phyloP scores from a whole-genome alignment of 1,140 invertebrate species.

The Kradibia gibbosae region DNA sequence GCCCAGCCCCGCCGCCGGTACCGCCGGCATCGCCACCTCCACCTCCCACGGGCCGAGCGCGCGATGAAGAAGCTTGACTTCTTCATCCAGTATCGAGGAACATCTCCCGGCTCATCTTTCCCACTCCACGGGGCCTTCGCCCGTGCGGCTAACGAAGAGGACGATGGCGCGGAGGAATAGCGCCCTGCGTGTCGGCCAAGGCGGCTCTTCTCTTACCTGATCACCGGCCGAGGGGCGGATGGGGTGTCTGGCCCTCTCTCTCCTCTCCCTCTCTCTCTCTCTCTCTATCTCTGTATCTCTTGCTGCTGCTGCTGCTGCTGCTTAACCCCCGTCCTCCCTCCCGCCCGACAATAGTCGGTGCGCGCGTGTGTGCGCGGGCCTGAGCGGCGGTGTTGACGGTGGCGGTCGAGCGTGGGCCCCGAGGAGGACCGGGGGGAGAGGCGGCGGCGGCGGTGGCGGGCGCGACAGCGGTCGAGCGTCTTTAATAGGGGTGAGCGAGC shows the following conservation, averaged over 20 bases:
- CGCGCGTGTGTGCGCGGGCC: background rate
- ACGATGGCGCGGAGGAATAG: conserved; percentile 56
- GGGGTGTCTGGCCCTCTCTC: no score
- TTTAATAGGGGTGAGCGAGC: no score
- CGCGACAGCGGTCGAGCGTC: no score
- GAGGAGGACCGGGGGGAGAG: no score
- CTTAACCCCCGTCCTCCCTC: no score
- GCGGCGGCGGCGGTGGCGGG: no score
- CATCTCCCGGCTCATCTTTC: conserved; percentile 19
- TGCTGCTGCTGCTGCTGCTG: no score
- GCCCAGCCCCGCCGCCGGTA: no score
- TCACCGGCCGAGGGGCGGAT: conserved; percentile 53
- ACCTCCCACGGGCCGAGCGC: conserved; percentile 11
- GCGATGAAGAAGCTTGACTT: conserved; percentile 52
- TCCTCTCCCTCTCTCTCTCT: no score
- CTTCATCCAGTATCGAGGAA: conserved; percentile 52
- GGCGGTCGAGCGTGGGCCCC: no score
- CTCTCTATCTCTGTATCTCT: no score
- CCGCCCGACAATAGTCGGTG: background rate
- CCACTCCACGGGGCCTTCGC: background rate
- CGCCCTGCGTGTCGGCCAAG: conserved; percentile 72
- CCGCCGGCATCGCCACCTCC: no score
- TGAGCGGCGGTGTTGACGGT: background rate
- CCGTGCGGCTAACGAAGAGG: conserved; percentile 66
- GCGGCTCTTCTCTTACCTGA: conserved; percentile 73